A percentile compares a stretch with the other conserved stretches of the same genome.
Conservation (phyloP, 1,140 invertebrate genomes). For the Drosophila seguyi region DNA sequence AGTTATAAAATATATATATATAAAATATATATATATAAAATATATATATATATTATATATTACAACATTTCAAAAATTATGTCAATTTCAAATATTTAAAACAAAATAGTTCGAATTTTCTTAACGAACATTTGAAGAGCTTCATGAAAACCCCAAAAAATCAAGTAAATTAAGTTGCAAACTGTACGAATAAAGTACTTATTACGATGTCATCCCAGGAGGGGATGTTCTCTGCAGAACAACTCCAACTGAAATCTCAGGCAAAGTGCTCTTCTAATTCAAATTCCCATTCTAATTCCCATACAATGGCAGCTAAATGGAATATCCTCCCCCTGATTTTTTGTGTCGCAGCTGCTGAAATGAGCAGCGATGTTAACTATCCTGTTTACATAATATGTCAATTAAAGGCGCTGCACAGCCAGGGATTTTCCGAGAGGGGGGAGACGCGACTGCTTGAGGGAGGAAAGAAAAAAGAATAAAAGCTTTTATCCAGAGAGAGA, state of each 20-base stretch:
- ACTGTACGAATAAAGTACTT: neutral
- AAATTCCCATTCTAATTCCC: constrained; percentile 17
- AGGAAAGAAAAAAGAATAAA: constrained; percentile 4
- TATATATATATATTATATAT: too few species aligned
- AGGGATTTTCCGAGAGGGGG: constrained; percentile 6
- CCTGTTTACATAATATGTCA: constrained; percentile 80
- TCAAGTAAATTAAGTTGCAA: neutral
- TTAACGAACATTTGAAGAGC: too few species aligned
- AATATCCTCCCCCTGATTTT: constrained; percentile 9
- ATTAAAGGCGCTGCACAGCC: constrained; percentile 52
- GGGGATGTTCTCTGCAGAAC: neutral
- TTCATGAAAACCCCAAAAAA: neutral
- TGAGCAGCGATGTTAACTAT: constrained; percentile 72
- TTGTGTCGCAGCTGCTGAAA: constrained; percentile 19
- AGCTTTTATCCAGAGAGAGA: constrained; percentile 31
- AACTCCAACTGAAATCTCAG: neutral
- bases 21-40: too few species aligned
- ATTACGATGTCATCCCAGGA: neutral
- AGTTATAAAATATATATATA: too few species aligned
- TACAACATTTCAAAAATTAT: too few species aligned
- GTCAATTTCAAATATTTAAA: too few species aligned
- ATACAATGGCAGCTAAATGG: constrained; percentile 15
- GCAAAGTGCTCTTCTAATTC: neutral
- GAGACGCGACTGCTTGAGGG: neutral
- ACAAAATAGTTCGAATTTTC: too few species aligned